phyloP scores from a whole-genome alignment of 2,113 vertebrate genomes.

The Lepisosteus oculatus region DNA sequence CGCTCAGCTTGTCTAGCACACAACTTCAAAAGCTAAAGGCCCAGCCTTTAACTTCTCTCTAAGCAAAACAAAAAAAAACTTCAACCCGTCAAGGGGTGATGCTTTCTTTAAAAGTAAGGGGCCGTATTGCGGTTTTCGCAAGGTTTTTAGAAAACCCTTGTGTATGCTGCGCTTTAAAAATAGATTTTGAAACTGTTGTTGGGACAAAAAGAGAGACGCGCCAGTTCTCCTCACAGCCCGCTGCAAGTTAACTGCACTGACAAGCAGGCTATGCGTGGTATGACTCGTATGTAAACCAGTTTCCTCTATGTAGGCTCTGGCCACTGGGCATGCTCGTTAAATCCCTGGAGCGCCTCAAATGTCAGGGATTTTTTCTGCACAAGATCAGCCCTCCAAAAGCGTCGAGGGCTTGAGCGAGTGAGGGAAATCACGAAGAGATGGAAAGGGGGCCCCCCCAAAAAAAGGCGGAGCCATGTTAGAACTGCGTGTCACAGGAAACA shows the following conservation, averaged over 20 bases:
- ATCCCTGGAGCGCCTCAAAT: constrained; percentile 71
- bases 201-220: constrained; percentile 58
- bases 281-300: constrained; percentile 66
- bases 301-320: constrained; percentile 50
- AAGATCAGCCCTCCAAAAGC: constrained; percentile 58
- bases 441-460: constrained; percentile 20
- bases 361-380: constrained; percentile 68
- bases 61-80: constrained; percentile 3
- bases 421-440: constrained; percentile 3
- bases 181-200: constrained; percentile 23
- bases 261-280: constrained; percentile 80
- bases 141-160: constrained; percentile 8
- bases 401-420: constrained; percentile 36
- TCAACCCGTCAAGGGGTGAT: constrained; percentile 37
- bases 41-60: constrained; percentile 71
- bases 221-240: constrained; percentile 82
- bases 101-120: constrained; percentile 7
- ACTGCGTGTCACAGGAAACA: constrained; percentile 43
- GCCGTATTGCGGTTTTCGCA: constrained; percentile 8
- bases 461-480: constrained; percentile 33
- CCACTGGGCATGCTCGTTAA: constrained; percentile 58
- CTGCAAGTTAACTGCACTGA: constrained; percentile 85
- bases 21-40: constrained; percentile 63
- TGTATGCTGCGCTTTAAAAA: constrained; percentile 10
- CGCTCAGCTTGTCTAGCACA: constrained; percentile 47